A percentile compares a stretch with the other conserved stretches of the same genome.
Evolutionary conservation across 2,888 invertebrate genomes (phyloP).

Genomic region (Philhelius pedissequus): DNA sequence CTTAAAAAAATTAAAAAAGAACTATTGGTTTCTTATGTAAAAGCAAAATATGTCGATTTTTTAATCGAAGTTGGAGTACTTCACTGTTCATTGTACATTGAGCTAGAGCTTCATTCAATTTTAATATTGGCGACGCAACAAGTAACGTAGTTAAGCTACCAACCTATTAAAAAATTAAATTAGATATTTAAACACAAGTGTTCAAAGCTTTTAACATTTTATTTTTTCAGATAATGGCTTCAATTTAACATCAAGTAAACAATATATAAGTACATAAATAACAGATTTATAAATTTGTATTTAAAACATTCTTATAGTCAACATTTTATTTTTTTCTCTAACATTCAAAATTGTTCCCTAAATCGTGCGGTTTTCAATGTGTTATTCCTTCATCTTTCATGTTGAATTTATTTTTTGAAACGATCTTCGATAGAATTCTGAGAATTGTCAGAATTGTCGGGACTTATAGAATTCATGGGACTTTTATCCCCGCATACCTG

Average conservation of each 20-base stretch:
- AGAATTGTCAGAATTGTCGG: constrained; percentile 75
- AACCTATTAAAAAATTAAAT: no score
- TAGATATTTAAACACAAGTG: no score
- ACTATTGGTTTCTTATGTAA: no score
- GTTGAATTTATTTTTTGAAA: constrained; percentile 28
- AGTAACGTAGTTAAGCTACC: no score
- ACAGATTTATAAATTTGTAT: neutral
- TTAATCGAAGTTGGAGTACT: no score
- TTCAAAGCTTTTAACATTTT: neutral
- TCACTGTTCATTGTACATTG: no score
- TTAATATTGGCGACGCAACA: no score
- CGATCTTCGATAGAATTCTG: constrained; percentile 70
- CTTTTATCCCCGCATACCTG: constrained; percentile 72
- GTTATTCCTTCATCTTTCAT: neutral
- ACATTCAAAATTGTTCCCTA: neutral
- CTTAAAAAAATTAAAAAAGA: no score
- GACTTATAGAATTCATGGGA: constrained; percentile 74
- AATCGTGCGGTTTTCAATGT: neutral
- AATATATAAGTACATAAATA: no score
- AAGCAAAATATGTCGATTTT: no score
- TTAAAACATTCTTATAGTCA: neutral
- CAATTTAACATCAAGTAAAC: neutral
- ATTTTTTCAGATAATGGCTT: neutral
- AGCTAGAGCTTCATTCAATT: no score
- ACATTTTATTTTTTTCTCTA: neutral